Evolutionary conservation across 2,888 invertebrate genomes (phyloP).

Genomic region (Smittia aterrima): DNA sequence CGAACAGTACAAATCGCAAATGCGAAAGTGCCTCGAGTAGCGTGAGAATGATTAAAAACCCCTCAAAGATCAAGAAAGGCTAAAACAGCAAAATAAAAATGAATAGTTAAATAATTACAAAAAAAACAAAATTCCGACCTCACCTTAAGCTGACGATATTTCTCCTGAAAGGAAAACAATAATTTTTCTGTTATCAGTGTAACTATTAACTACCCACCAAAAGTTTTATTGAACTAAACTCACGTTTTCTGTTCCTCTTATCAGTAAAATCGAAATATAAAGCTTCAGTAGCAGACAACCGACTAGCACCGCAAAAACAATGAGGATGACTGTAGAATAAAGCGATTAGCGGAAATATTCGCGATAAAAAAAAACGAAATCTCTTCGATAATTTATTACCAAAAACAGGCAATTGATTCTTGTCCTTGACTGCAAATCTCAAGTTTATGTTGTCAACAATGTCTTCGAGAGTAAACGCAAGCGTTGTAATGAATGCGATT

Average conservation of each 20-base stretch:
- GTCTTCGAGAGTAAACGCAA: background rate
- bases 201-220: background rate
- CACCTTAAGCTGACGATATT: background rate
- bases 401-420: background rate
- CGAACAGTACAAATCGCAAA: background rate
- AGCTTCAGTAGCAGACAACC: background rate
- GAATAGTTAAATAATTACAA: background rate
- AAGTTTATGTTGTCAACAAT: background rate
- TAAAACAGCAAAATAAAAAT: background rate
- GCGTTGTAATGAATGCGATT: background rate
- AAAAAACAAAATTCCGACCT: background rate
- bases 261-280: background rate
- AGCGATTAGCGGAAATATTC: too few species aligned
- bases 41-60: background rate
- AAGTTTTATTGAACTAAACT: background rate
- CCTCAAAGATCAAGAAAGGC: background rate
- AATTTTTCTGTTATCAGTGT: background rate
- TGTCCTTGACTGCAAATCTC: background rate
- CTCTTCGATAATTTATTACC: background rate
- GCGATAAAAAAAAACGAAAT: background rate
- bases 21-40: background rate
- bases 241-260: constrained; percentile 6
- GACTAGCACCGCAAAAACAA: background rate
- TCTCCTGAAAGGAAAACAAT: background rate
- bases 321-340: background rate